Evolutionary conservation across 2,113 vertebrate species (phyloP).

Genomic region (Xenotilapia flavipinnis): DNA sequence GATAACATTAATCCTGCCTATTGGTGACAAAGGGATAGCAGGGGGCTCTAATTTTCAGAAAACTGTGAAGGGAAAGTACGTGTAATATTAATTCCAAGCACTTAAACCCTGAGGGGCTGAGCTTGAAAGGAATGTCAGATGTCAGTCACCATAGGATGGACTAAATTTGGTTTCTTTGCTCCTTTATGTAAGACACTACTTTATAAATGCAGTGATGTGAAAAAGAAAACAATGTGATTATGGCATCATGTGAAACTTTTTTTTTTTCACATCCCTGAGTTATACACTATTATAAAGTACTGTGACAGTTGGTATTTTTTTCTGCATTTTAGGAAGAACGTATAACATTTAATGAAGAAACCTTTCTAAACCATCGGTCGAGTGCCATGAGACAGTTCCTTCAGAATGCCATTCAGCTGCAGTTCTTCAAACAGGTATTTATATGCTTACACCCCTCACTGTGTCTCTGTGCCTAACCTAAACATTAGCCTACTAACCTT

Average conservation of each 20-base stretch:
- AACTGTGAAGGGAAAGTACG: background rate
- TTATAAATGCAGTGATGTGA: background rate
- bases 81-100: background rate
- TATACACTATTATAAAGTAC: background rate
- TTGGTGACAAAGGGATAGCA: background rate
- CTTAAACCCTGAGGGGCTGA: background rate
- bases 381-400: conserved; percentile 93
- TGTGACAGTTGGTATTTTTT: background rate
- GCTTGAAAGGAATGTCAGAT: background rate
- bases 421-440: conserved; percentile 93
- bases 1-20: background rate
- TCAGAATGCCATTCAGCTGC: conserved; percentile 93
- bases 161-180: background rate
- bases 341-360: conserved; percentile 91
- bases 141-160: background rate
- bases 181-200: background rate
- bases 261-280: background rate
- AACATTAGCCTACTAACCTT: background rate
- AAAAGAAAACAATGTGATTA: background rate
- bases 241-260: background rate
- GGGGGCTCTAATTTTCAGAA: background rate
- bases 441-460: background rate
- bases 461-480: background rate
- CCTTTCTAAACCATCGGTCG: conserved; percentile 88
- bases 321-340: conserved; percentile 80